phyloP scores from a whole-genome alignment of 2,797 vertebrate genomes.

The Ceryle rudis region DNA sequence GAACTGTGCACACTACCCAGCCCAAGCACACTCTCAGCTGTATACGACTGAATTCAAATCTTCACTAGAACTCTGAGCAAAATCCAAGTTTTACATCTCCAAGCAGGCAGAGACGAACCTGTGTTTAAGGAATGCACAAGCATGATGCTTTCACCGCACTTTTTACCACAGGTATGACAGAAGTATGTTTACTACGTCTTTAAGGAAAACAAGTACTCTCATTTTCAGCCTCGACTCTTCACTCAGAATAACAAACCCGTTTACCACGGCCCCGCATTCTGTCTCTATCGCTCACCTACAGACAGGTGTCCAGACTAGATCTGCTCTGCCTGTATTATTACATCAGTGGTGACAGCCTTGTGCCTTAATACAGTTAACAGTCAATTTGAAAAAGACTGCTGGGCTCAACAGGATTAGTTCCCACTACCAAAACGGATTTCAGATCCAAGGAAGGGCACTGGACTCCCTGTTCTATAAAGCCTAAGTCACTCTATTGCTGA shows the following conservation, averaged over 20 bases:
- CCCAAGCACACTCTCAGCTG: neutral
- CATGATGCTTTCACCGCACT: accelerated
- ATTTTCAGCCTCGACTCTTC: neutral
- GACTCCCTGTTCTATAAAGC: neutral
- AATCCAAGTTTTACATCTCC: neutral
- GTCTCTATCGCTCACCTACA: neutral
- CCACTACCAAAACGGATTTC: neutral
- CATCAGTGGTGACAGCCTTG: neutral
- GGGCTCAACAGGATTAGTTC: neutral
- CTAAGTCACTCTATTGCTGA: neutral
- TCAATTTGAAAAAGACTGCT: neutral
- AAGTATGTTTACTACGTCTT: neutral
- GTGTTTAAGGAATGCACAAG: neutral
- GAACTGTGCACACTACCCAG: neutral
- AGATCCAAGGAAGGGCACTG: neutral
- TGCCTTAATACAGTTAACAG: neutral
- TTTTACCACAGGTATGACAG: neutral
- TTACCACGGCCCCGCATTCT: neutral
- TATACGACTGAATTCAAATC: accelerated
- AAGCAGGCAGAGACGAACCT: neutral
- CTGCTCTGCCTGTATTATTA: neutral
- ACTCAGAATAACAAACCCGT: neutral
- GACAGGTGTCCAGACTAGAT: neutral
- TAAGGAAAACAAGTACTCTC: neutral
- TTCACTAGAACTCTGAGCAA: neutral